Evolutionary conservation across 2,888 invertebrate genomes (phyloP), one percentile per base, ranked within the genome.

Genomic region (Dexiosoma caninum): DNA sequence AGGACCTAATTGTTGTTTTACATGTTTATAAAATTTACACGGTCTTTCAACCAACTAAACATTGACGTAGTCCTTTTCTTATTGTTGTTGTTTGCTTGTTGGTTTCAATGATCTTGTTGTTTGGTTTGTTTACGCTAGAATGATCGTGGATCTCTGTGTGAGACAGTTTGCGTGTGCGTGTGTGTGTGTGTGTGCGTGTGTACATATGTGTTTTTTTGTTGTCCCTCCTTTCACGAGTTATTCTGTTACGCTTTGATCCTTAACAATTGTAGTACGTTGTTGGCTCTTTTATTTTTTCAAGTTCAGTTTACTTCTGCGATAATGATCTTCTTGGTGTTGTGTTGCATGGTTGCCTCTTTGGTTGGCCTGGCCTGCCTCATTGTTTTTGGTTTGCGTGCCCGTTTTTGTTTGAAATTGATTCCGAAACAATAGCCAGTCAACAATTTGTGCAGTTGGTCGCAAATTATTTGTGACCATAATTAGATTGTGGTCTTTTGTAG

Each of bases 201-300:
- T 9, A n/a, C n/a, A n/a, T n/a, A n/a, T n/a, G n/a, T n/a, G n/a
- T n/a, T n/a, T 60, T 27, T 8, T 67, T 27, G 8, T 46, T 55
- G 6, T 69, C 9, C 9, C 10, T 55, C 16, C 40, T 44, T 82
- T 60, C 78, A 85, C 85, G 85, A 87, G 87, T 87, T 87, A 87
- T 87, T 88, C 87, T 86, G 86, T 88, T 86, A 85, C 85, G 86
- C 86, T 85, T 78, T 77, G 84, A 71, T 70, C 82, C 82, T 74
- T 57, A 72, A 69, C 66, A 75, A 80, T 67, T 67, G 72, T 30
- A 40, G 74, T 55, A 51, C 40, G 42, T 69, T 70, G 49, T 66
- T 60, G 49, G 30, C 19, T 51, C 44, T 27, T 59, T 49, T 14
- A 16, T 46, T 53, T 40, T 37, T 32, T 35, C 19, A 27, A 10